Evolutionary conservation across 2,888 invertebrate species (phyloP).

Genomic region (Sinelater perroti): DNA sequence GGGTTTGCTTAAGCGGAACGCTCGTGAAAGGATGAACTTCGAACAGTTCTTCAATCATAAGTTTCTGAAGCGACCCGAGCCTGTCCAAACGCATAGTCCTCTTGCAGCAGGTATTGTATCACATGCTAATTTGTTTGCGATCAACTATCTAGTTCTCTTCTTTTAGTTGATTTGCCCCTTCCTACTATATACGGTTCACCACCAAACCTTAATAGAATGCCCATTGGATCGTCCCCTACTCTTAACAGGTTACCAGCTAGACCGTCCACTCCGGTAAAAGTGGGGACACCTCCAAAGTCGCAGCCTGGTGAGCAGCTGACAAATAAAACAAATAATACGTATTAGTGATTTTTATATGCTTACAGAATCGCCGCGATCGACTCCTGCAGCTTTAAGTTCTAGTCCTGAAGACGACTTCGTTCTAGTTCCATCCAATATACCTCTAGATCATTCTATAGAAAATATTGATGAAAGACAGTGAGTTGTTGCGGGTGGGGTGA

Average conservation of each 20-base stretch:
- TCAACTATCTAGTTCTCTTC: too few relatives aligned
- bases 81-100: conserved; percentile 60
- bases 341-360: conserved; percentile 30
- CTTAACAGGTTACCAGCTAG: conserved; percentile 37
- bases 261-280: conserved; percentile 53
- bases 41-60: conserved; percentile 95
- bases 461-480: conserved; percentile 39
- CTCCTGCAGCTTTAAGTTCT: conserved; percentile 60
- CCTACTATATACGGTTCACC: conserved; percentile 54
- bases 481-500: background rate
- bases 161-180: conserved; percentile 51
- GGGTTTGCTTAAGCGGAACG: conserved; percentile 88
- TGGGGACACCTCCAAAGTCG: conserved; percentile 53
- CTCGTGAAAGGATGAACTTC: conserved; percentile 95
- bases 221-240: conserved; percentile 27
- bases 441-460: conserved; percentile 68
- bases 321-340: too few relatives aligned
- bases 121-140: too few relatives aligned
- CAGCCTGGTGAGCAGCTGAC: conserved; percentile 54
- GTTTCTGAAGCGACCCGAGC: conserved; percentile 79
- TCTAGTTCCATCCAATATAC: conserved; percentile 75
- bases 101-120: conserved; percentile 40
- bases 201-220: conserved; percentile 43
- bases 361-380: conserved; percentile 57
- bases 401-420: conserved; percentile 87